Evolutionary conservation across 2,113 vertebrate genomes (phyloP), one percentile per base, ranked within the genome.

Genomic region (Crotophaga sulcirostris): DNA sequence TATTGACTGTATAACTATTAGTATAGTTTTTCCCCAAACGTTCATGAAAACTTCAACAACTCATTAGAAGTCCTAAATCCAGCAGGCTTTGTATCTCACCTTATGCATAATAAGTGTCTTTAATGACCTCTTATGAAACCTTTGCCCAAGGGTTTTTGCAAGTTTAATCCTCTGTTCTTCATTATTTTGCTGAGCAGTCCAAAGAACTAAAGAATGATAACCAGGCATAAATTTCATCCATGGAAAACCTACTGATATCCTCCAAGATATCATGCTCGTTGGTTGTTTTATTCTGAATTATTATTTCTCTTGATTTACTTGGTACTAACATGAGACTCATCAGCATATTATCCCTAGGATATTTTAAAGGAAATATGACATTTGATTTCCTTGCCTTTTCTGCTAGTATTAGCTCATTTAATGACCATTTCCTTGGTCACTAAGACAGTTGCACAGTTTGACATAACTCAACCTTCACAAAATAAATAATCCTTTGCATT

Each of bases 341-440:
- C 13, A 73, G 63, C 6, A 12, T 60, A 51, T 84, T 89, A 56
- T 85, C 90, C 29, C 38, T 67, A 51, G 21, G 10, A 42, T 59
- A 62, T 70, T 62, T 94, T 88, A 93, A 95, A 74, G 47, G 21
- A 83, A 69, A 74, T 44, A 59, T 23, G 3, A 31, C 59, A 81
- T 85, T 77, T 49, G 44, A 66, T 88, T 83, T 47, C 28, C 31
- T 67, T 94, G 72, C 18, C n/a, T 63, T 94, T 94, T 93, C 67
- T 91, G 42, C 10, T 54, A 66, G 51, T 70, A 88, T 93, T 95
- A 90, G 79, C 68, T 95, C 78, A 94, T 96, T 90, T 90, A 90
- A 94, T 77, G 82, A 90, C 90, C 45, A 90, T 85, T 94, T 95
- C 82, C 94, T 92, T 88, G 88, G 75, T 82, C 90, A 77, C 70